These are phyloP conservation scores for Ashinkailepas kermadecensis DNA, from an alignment of 2,888 invertebrate species.

Conservation along the genomic window DNA sequence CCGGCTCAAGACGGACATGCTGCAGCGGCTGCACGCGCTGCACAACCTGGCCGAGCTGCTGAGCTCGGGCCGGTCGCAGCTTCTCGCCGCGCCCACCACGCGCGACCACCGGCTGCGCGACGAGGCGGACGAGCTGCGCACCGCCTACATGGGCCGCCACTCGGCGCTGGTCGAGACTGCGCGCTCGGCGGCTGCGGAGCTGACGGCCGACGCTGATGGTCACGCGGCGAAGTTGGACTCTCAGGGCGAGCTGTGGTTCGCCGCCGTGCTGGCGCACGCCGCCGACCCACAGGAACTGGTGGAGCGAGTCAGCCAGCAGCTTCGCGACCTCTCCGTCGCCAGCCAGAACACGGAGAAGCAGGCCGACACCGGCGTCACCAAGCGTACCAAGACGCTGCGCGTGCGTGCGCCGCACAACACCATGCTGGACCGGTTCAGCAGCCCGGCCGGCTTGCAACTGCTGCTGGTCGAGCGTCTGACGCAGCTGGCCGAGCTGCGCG, in stretches of 20 bases:
- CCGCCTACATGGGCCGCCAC: slow-evolving; percentile 30
- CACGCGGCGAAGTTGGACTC: slow-evolving; percentile 1
- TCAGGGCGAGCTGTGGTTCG: not conserved
- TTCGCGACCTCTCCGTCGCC: not conserved
- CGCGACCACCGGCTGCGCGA: slow-evolving; percentile 46
- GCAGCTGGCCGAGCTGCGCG: slow-evolving; percentile 40
- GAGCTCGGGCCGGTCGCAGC: slow-evolving; percentile 41
- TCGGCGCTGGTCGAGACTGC: slow-evolving; percentile 8
- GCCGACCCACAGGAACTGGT: not conserved
- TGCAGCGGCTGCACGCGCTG: slow-evolving; percentile 59
- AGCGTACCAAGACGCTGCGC: slow-evolving; percentile 9
- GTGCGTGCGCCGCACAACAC: not conserved
- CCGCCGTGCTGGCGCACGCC: not conserved
- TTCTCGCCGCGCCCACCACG: slow-evolving; percentile 44
- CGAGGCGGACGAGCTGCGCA: slow-evolving; percentile 44
- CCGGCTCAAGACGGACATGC: slow-evolving; percentile 53
- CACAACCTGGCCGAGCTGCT: slow-evolving; percentile 55
- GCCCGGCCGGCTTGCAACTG: slow-evolving; percentile 37
- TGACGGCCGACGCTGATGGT: not conserved
- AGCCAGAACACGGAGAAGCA: not conserved
- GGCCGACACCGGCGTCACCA: not conserved
- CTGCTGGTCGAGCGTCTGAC: slow-evolving; percentile 41
- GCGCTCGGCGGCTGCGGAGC: not conserved
- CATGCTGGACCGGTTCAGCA: not conserved
- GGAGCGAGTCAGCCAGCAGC: not conserved